Base-by-base conservation (phyloP, 2,113 vertebrate genomes). In the Oenanthe melanoleuca region DNA sequence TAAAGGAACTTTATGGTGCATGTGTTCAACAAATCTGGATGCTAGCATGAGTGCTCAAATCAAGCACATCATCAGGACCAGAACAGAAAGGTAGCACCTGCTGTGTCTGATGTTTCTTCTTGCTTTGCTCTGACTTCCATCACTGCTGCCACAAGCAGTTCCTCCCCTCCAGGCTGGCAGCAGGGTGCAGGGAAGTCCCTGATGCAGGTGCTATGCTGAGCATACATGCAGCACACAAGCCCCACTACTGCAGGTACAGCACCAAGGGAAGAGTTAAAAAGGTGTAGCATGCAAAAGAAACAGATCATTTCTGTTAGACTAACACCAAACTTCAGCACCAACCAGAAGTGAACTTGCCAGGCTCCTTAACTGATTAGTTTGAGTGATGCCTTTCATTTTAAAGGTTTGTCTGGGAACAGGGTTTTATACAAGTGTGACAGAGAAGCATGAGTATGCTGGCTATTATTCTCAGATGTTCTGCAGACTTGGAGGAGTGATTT, bases 381-480 rank as follows among this genome's bases (percentile, higher is more conserved):
- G 59, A 89, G 47, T 59, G 81, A 87, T 63, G 70, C 33, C 24
- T 88, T 95, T 92, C n/a, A 38, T 91, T 87, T 87, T 60, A 69
- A 92, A 97, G 57, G 45, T 89, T 75, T 85, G 44, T 80, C 70
- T 80, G 56, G 38, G 47, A 84, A 55, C 33, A 55, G 24, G 24
- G 37, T 37, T 92, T 94, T 89, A 86, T 0, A 0, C 71, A 89
- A 66, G 47, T 70, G 34, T 70, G 91, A 82, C 84, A 95, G 91
- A 91, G 57, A 89, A 91, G 55, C 38, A 63, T n/a, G 71, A 85
- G n/a, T 20, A 69, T 91, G 26, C 21, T 89, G 85, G 89, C 74
- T 91, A 92, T 94, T 95, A 85, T 89, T 82, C 66, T 94, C 81
- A 80, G 74, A 89, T 91, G 79, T 89, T 97, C 64, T 80, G 72